Conservation (phyloP, 2,888 invertebrate genomes). For the Apodemia hepburni region DNA sequence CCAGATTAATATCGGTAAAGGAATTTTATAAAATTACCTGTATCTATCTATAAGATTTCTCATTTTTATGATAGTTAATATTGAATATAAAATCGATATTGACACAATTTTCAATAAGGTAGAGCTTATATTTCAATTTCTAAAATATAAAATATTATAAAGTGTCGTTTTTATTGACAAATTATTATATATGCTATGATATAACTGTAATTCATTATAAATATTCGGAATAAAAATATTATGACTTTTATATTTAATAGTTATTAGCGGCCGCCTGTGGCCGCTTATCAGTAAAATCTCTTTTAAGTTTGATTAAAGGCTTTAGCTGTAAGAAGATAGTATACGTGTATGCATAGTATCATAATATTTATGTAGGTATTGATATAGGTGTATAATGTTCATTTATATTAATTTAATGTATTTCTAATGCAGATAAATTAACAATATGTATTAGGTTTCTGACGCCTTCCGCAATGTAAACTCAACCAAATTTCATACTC, state of each 20-base stretch:
- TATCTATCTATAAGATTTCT: slow-evolving; percentile 12
- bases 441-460: no score
- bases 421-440: no score
- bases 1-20: slow-evolving; percentile 28
- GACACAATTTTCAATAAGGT: not conserved
- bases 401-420: no score
- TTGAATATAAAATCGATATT: slow-evolving; percentile 3
- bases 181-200: not conserved
- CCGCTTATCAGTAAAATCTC: no score
- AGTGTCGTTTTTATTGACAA: not conserved
- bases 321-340: no score
- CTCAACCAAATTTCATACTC: no score
- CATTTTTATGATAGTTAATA: not conserved
- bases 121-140: not conserved
- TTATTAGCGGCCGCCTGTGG: no score
- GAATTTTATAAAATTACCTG: slow-evolving; percentile 32
- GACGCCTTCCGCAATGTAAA: no score
- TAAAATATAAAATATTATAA: not conserved
- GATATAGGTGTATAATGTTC: no score
- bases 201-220: not conserved
- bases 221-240: not conserved
- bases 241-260: not conserved
- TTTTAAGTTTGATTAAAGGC: no score
- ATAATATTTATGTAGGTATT: no score
- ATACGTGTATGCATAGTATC: no score